phyloP scores from a whole-genome alignment of 2,113 vertebrate species.

The Chlamydotis undulata region DNA sequence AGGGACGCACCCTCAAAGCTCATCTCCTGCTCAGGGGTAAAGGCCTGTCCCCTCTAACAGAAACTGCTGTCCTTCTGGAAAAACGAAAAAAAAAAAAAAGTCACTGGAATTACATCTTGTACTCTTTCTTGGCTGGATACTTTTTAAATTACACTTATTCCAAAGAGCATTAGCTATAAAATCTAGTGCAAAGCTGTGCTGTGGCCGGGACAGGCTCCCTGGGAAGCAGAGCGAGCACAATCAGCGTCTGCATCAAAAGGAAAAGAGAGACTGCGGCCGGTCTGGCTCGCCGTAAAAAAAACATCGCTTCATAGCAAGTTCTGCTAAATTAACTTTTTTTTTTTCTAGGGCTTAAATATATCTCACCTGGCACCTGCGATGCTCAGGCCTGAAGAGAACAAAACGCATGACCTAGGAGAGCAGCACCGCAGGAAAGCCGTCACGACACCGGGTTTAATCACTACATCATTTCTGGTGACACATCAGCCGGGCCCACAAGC shows the following conservation, averaged over 20 bases:
- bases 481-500: background rate
- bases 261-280: background rate
- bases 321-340: conserved; percentile 8
- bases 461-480: background rate
- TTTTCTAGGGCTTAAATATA: background rate
- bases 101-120: conserved; percentile 36
- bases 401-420: background rate
- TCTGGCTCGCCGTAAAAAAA: background rate
- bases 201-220: background rate
- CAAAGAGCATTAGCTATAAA: background rate
- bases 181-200: background rate
- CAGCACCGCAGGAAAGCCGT: background rate
- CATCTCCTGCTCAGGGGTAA: background rate
- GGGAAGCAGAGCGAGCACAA: background rate
- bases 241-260: background rate
- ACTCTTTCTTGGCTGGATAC: conserved; percentile 25
- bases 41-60: conserved; percentile 38
- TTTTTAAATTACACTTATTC: conserved; percentile 1
- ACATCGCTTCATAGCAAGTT: background rate
- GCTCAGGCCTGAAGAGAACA: background rate
- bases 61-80: background rate
- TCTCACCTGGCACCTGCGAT: background rate
- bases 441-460: background rate
- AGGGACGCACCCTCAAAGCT: background rate
- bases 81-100: background rate